Base-by-base conservation (phyloP, 2,888 invertebrate genomes). In the Phania funesta region DNA sequence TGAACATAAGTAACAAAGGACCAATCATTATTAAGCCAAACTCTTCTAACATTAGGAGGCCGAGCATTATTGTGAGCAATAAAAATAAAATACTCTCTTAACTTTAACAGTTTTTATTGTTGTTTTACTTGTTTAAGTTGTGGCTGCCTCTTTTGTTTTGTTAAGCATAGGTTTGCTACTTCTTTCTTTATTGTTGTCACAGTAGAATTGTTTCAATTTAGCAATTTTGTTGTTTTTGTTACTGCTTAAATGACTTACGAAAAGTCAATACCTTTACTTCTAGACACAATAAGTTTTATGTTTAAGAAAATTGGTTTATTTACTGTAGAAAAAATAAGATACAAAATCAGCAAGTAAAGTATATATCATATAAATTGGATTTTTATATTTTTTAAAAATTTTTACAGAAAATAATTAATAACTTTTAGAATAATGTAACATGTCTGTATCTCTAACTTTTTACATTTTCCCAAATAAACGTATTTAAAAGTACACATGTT, bases 301-400 rank as follows among this genome's bases (percentile, higher is more conserved):
- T 70, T 58, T 70, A 70, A 70, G 50, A 70, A 65, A 75, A 75
- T 70, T 70, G 70, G 64, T 65, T 70, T 58, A 65, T 75, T 80
- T 70, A 48, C 58, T 75, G n/a, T n/a, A n/a, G n/a, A n/a, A n/a
- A n/a, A n/a, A n/a, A n/a, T n/a, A n/a, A n/a, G n/a, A n/a, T n/a
- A n/a, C n/a, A n/a, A n/a, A n/a, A n/a, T n/a, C n/a, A n/a, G n/a
- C n/a, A n/a, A n/a, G n/a, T n/a, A n/a, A n/a, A n/a, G n/a, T n/a
- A n/a, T n/a, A n/a, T n/a, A n/a, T n/a, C n/a, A n/a, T n/a, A n/a
- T n/a, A n/a, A n/a, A n/a, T n/a, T n/a, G n/a, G n/a, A n/a, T n/a
- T n/a, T n/a, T n/a, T n/a, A n/a, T n/a, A n/a, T n/a, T n/a, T n/a
- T n/a, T n/a, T n/a, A n/a, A n/a, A n/a, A n/a, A n/a, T n/a, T n/a